These are phyloP conservation scores for Mimachlamys varia DNA, from an alignment of 2,888 invertebrate species.

Conservation along the genomic window DNA sequence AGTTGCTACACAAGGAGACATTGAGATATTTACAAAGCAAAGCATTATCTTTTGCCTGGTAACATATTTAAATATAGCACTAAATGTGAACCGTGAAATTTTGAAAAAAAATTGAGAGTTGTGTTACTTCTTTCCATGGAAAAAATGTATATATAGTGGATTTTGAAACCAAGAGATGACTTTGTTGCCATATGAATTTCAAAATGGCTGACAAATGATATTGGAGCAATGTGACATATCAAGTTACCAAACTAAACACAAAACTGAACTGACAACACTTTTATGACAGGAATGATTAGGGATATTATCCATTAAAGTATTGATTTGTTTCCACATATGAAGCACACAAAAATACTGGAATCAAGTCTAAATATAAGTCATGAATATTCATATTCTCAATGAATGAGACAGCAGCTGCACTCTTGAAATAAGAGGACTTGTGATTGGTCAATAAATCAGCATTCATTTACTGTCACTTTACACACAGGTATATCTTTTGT, in stretches of 20 bases:
- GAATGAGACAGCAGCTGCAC: conserved; percentile 36
- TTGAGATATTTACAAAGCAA: neutral
- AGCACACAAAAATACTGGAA: conserved; percentile 36
- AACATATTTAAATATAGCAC: neutral
- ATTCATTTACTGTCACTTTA: neutral
- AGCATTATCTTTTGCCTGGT: neutral
- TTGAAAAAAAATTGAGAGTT: neutral
- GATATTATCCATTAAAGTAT: neutral
- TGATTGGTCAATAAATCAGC: conserved; percentile 28
- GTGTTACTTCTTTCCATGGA: neutral
- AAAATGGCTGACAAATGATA: conserved; percentile 2
- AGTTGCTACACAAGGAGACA: neutral
- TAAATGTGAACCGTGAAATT: neutral
- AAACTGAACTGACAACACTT: neutral
- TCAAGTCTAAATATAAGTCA: conserved; percentile 6
- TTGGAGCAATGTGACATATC: neutral
- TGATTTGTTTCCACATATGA: conserved; percentile 31
- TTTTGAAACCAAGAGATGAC: too few relatives aligned
- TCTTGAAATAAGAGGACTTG: conserved; percentile 29
- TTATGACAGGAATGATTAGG: conserved; percentile 24
- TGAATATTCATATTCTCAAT: conserved; percentile 18
- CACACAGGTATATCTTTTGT: conserved; percentile 11
- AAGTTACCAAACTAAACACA: neutral
- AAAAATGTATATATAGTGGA: too few relatives aligned
- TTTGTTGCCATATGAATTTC: neutral